A percentile compares a stretch with the other conserved stretches of the same genome.
phyloP scores from a whole-genome alignment of 2,888 invertebrate species.

The Plagiodera versicolora region DNA sequence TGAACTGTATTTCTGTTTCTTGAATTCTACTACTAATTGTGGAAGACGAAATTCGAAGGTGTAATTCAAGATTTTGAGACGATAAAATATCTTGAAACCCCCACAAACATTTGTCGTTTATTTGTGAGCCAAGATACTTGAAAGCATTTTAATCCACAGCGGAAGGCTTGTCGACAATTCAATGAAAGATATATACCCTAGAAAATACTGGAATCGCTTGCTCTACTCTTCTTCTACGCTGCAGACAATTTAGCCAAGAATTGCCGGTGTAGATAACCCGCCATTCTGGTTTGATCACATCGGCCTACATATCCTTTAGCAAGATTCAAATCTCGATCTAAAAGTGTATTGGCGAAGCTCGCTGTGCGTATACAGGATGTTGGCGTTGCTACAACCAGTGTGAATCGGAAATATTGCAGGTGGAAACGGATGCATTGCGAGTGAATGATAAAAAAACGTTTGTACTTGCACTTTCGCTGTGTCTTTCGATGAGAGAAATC shows the following conservation, averaged over 20 bases:
- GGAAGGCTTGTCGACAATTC: neutral
- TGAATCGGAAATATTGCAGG: neutral
- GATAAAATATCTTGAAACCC: too few species aligned
- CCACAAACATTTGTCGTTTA: too few species aligned
- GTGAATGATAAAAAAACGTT: neutral
- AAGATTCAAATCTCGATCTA: slow-evolving; percentile 3
- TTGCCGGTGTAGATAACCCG: slow-evolving; percentile 9
- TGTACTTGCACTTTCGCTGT: neutral
- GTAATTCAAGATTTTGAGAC: too few species aligned
- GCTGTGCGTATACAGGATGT: neutral
- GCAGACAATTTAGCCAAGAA: slow-evolving; percentile 8
- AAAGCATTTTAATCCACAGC: too few species aligned
- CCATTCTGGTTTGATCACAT: slow-evolving; percentile 12
- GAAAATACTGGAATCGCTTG: neutral
- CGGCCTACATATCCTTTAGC: slow-evolving; percentile 11
- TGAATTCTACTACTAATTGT: too few species aligned
- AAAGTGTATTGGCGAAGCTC: neutral
- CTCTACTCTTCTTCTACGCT: neutral
- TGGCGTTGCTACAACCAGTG: neutral
- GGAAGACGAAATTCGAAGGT: too few species aligned
- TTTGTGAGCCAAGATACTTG: too few species aligned
- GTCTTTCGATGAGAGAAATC: too few species aligned
- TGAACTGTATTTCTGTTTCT: too few species aligned
- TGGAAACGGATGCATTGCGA: neutral
- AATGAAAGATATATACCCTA: neutral